Percentiles rank a stretch among this genome's conserved stretches.
Conservation (phyloP, 2,113 vertebrate species). For the Oxyura jamaicensis region DNA sequence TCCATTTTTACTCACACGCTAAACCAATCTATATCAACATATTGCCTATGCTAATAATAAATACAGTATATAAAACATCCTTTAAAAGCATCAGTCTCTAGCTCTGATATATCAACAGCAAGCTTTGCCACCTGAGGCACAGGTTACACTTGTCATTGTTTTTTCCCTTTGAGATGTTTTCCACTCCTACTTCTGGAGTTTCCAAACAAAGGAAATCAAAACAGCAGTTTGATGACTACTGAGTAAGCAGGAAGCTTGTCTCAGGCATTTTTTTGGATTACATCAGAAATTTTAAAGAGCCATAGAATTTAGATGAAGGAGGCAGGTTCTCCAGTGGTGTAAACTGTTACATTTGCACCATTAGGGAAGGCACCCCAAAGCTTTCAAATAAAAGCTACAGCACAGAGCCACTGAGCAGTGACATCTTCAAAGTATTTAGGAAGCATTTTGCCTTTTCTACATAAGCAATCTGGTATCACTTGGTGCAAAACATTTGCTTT, state of each 20-base stretch:
- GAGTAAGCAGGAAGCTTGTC: not conserved
- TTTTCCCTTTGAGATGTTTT: not conserved
- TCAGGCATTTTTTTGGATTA: accelerated
- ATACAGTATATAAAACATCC: constrained; percentile 39
- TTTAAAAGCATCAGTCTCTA: not conserved
- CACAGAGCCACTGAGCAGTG: accelerated
- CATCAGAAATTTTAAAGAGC: not conserved
- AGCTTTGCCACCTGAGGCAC: not conserved
- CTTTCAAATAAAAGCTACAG: not conserved
- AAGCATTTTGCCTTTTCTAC: not conserved
- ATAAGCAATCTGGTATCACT: not conserved
- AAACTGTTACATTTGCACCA: not conserved
- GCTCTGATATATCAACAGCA: not conserved
- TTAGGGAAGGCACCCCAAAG: not conserved
- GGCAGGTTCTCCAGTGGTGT: too few species aligned
- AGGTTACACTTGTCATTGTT: not conserved
- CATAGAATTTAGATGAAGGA: too few species aligned
- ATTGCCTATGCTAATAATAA: constrained; percentile 44
- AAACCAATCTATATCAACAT: constrained; percentile 55
- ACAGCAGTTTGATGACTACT: not conserved
- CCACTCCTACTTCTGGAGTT: not conserved
- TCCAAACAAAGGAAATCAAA: constrained; percentile 1
- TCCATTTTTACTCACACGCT: constrained; percentile 23
- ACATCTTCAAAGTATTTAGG: not conserved
- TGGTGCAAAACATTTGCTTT: not conserved